A percentile compares a stretch with the other conserved stretches of the same genome.
Conservation (phyloP, 2,113 vertebrate genomes). For the Campylomormyrus numenius region DNA sequence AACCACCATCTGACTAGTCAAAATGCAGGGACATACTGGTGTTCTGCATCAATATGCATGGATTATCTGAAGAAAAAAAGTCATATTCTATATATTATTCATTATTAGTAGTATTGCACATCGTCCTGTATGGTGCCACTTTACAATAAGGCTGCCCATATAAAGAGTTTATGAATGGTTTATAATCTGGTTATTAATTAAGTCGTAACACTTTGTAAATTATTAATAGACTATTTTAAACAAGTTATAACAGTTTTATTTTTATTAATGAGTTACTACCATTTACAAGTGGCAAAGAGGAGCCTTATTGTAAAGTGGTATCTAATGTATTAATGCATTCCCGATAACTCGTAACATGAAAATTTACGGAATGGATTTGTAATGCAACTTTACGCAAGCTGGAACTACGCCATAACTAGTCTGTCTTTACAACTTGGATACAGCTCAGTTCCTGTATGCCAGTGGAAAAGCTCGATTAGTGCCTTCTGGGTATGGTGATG, state of each 20-base stretch:
- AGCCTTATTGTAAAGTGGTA: not conserved
- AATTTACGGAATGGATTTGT: too few species aligned
- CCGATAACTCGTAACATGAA: too few species aligned
- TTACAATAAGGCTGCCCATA: too few species aligned
- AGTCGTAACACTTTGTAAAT: too few species aligned
- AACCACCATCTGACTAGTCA: not conserved
- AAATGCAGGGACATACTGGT: not conserved
- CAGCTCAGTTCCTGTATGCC: not conserved
- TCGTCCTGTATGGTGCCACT: not conserved
- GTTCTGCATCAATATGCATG: not conserved
- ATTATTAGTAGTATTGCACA: not conserved
- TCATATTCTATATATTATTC: not conserved
- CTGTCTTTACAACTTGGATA: not conserved
- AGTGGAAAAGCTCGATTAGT: not conserved
- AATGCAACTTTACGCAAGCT: too few species aligned
- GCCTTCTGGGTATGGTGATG: not conserved
- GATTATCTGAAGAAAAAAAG: not conserved
- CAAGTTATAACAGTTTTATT: too few species aligned
- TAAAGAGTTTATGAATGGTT: too few species aligned
- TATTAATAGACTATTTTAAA: too few species aligned
- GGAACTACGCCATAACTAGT: not conserved
- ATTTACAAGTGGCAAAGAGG: not conserved
- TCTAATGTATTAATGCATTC: too few species aligned
- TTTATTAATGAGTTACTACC: too few species aligned
- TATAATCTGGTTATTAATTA: too few species aligned